phyloP scores from a whole-genome alignment of 1,140 invertebrate species.

The Cylas formicarius region DNA sequence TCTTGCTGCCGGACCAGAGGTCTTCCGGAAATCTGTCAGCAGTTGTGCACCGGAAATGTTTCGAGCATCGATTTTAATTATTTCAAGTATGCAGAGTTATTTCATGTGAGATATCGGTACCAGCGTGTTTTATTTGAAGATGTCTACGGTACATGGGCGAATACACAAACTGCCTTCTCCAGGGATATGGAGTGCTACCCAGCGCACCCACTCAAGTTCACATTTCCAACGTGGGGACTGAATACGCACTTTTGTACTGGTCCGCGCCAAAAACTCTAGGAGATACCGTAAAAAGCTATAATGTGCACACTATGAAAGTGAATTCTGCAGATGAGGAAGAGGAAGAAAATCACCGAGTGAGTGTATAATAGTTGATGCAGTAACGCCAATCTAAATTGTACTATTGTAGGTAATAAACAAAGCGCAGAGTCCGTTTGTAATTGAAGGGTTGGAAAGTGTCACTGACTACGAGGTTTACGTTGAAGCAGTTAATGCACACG shows the following conservation, averaged over 20 bases:
- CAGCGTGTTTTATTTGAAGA: slow-evolving; percentile 8
- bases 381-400: neutral
- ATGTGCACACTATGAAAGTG: slow-evolving; percentile 53
- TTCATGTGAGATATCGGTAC: neutral
- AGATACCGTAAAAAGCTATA: slow-evolving; percentile 65
- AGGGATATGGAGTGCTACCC: slow-evolving; percentile 74
- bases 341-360: slow-evolving; percentile 27
- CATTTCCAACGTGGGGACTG: slow-evolving; percentile 62
- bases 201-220: slow-evolving; percentile 59
- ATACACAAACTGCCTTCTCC: slow-evolving; percentile 70
- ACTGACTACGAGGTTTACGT: slow-evolving; percentile 76
- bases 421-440: slow-evolving; percentile 60
- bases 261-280: slow-evolving; percentile 58
- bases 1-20: slow-evolving; percentile 68
- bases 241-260: slow-evolving; percentile 74
- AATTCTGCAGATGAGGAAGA: slow-evolving; percentile 39
- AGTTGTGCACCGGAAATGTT: slow-evolving; percentile 71
- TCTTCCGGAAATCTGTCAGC: slow-evolving; percentile 63
- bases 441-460: slow-evolving; percentile 64
- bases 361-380: neutral
- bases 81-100: slow-evolving; percentile 59
- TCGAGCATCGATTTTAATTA: slow-evolving; percentile 69
- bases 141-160: slow-evolving; percentile 73
- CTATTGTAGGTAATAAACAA: slow-evolving; percentile 17
- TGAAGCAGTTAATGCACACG: slow-evolving; percentile 72